Evolutionary conservation across 2,888 invertebrate genomes (phyloP).

Genomic region (Dasysyrphus albostriatus): DNA sequence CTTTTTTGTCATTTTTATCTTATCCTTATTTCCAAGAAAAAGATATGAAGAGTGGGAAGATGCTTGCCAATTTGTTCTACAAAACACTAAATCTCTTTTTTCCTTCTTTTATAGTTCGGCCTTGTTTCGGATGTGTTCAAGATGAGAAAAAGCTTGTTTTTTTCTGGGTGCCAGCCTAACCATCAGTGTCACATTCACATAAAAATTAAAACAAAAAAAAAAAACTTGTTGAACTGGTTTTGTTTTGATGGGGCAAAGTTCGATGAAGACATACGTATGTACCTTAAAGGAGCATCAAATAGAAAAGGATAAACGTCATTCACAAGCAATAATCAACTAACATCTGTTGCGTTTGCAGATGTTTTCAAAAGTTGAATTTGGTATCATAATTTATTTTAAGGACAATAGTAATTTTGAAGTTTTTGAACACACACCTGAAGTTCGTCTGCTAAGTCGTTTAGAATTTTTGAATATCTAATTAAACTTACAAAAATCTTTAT

Average conservation of each 20-base stretch:
- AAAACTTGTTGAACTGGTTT: constrained; percentile 52
- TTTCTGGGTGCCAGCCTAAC: constrained; percentile 26
- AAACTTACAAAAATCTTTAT: too few relatives aligned
- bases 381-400: too few relatives aligned
- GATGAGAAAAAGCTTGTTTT: neutral
- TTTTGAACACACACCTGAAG: neutral
- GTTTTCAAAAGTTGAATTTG: neutral
- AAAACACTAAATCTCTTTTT: constrained; percentile 27
- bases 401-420: too few relatives aligned
- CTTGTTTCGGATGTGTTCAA: neutral
- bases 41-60: neutral
- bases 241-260: constrained; percentile 25
- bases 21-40: neutral
- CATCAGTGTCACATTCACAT: constrained; percentile 20
- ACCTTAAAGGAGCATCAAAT: neutral
- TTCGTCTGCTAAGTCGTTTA: too few relatives aligned
- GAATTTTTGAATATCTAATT: too few relatives aligned
- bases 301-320: constrained; percentile 13
- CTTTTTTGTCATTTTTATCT: neutral
- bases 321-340: neutral
- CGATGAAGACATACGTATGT: neutral
- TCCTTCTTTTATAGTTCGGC: constrained; percentile 4
- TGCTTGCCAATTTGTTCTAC: constrained; percentile 14
- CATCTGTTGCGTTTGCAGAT: constrained; percentile 30
- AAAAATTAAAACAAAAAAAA: neutral